Percentiles rank a stretch among this genome's conserved stretches.
Conservation (phyloP, 2,113 vertebrate species). For the Cinclus mexicanus region DNA sequence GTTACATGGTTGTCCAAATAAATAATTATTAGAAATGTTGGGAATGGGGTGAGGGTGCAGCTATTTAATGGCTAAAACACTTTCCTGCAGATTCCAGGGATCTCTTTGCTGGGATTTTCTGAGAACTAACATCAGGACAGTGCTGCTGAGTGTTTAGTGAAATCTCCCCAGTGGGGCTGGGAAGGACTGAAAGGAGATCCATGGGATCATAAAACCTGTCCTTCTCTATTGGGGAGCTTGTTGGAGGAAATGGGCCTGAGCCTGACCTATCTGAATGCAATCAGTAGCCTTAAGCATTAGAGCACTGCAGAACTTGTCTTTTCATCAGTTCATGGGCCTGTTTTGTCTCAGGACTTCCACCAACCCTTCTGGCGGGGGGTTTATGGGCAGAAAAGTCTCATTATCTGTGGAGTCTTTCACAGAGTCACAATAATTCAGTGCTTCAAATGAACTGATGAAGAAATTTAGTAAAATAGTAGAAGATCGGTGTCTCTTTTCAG, state of each 20-base stretch:
- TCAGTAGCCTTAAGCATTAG: neutral
- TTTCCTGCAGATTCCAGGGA: neutral
- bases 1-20: slow-evolving; percentile 30
- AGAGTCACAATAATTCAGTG: neutral
- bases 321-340: neutral
- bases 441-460: neutral
- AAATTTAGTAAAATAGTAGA: neutral
- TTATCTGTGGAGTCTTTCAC: neutral
- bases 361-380: neutral
- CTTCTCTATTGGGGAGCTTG: neutral
- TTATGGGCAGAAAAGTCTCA: neutral
- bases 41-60: neutral
- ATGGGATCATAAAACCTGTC: neutral
- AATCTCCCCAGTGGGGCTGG: neutral
- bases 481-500: neutral
- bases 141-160: neutral
- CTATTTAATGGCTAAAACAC: slow-evolving; percentile 23
- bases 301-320: neutral
- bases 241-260: neutral
- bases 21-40: slow-evolving; percentile 24
- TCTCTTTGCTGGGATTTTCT: slow-evolving; percentile 16
- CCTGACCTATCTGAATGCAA: neutral
- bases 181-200: neutral
- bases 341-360: neutral
- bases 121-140: neutral